Evolutionary conservation across 2,888 invertebrate genomes (phyloP).

Genomic region (Nezara viridula): DNA sequence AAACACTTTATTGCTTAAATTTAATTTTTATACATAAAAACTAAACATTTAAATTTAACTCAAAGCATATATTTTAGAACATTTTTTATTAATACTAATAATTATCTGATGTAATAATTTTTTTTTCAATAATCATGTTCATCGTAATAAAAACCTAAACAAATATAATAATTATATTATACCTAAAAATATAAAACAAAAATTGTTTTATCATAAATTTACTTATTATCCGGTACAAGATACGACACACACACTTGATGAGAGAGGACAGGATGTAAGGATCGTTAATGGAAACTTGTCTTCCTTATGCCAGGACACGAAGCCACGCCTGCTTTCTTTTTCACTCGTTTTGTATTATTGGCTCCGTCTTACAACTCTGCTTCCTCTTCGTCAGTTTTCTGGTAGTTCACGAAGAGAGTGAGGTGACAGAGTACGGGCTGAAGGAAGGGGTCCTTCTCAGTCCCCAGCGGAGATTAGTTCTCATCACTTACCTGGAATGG

Average conservation of each 20-base stretch:
- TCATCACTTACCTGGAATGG: neutral
- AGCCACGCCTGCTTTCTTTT: constrained; percentile 19
- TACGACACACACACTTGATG: neutral
- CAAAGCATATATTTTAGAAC: no score
- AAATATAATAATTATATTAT: no score
- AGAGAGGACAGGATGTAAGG: constrained; percentile 61
- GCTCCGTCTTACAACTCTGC: neutral
- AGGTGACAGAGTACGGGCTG: neutral
- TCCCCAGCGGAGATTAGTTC: neutral
- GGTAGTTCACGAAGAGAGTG: neutral
- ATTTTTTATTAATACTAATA: no score
- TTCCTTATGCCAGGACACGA: constrained; percentile 36
- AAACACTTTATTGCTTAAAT: no score
- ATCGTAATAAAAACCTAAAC: no score
- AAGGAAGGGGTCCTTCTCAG: neutral
- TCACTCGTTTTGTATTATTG: constrained; percentile 11
- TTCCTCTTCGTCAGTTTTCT: constrained; percentile 19
- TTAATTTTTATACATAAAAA: no score
- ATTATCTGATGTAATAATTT: no score
- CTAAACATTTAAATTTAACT: no score
- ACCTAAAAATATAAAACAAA: neutral
- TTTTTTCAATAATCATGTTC: no score
- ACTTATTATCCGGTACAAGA: neutral
- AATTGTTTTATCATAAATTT: neutral
- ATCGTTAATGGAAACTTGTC: constrained; percentile 58